Evolutionary conservation across 2,888 invertebrate species (phyloP).

Genomic region (Polydrusus tereticollis): DNA sequence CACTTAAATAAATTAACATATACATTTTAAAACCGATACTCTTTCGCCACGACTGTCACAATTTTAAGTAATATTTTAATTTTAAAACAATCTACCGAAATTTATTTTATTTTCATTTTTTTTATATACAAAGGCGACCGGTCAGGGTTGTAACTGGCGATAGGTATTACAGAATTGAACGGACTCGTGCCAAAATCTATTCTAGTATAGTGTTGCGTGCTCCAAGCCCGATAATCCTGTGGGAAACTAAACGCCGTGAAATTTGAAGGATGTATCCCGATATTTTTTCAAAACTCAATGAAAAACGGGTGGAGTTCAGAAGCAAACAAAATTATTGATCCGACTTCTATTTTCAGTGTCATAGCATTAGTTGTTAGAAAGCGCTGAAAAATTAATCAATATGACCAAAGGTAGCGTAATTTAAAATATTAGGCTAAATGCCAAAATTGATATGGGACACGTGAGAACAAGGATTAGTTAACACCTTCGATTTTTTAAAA

Average conservation of each 20-base stretch:
- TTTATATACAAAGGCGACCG: conserved; percentile 15
- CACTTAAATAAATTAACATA: not conserved
- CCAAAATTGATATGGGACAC: no score
- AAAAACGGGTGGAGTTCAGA: not conserved
- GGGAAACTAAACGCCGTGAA: conserved; percentile 10
- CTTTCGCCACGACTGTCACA: not conserved
- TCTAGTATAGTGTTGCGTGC: conserved; percentile 58
- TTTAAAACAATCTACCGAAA: not conserved
- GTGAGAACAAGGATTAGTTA: no score
- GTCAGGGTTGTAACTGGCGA: conserved; percentile 33
- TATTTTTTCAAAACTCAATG: not conserved
- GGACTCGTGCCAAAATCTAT: conserved; percentile 60
- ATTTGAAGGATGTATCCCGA: conserved; percentile 25
- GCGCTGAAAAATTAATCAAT: not conserved
- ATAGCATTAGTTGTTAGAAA: not conserved
- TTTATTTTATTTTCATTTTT: not conserved
- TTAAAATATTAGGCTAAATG: no score
- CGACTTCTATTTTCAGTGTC: not conserved
- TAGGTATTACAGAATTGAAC: conserved; percentile 26
- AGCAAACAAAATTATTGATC: conserved; percentile 27
- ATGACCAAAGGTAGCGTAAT: no score
- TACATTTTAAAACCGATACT: not conserved
- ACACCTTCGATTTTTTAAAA: no score
- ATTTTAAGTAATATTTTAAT: not conserved
- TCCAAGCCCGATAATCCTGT: conserved; percentile 20